phyloP scores from a whole-genome alignment of 2,888 invertebrate species.

The Portevinia maculata region DNA sequence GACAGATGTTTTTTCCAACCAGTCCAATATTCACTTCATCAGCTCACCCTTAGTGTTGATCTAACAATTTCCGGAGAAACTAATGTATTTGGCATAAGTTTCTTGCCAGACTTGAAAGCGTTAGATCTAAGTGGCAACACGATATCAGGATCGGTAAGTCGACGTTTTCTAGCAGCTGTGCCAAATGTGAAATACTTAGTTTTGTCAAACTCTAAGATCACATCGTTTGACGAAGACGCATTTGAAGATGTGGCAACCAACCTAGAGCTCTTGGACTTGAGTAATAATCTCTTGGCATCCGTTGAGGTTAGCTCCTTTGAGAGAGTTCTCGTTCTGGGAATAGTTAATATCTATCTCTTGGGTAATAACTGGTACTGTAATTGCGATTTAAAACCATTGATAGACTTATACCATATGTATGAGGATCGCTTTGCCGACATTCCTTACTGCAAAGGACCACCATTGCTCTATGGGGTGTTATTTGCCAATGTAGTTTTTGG shows the following conservation, averaged over 20 bases:
- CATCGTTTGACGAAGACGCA: slow-evolving; percentile 76
- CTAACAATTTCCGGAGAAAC: slow-evolving; percentile 70
- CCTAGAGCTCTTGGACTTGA: slow-evolving; percentile 77
- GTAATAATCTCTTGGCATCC: slow-evolving; percentile 77
- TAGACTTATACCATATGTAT: slow-evolving; percentile 72
- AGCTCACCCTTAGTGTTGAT: slow-evolving; percentile 76
- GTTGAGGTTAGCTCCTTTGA: slow-evolving; percentile 71
- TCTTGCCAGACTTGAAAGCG: slow-evolving; percentile 75
- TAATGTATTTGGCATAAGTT: slow-evolving; percentile 77
- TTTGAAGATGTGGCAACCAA: slow-evolving; percentile 76
- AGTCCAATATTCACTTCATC: slow-evolving; percentile 77
- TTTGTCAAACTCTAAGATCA: slow-evolving; percentile 76
- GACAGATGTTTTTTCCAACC: slow-evolving; percentile 79
- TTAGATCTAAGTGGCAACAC: slow-evolving; percentile 78
- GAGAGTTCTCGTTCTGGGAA: slow-evolving; percentile 59
- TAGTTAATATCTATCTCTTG: slow-evolving; percentile 75
- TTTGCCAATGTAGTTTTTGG: slow-evolving; percentile 68
- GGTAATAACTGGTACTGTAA: slow-evolving; percentile 79
- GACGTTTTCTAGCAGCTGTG: slow-evolving; percentile 75
- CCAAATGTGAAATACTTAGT: slow-evolving; percentile 77
- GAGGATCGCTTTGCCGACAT: slow-evolving; percentile 76
- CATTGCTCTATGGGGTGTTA: slow-evolving; percentile 74
- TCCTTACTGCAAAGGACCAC: slow-evolving; percentile 78
- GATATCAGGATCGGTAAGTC: slow-evolving; percentile 76
- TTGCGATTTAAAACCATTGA: slow-evolving; percentile 76